These are phyloP conservation scores for Hylomyscus alleni DNA, from an alignment of 2,797 vertebrate species.

Conservation along the genomic window DNA sequence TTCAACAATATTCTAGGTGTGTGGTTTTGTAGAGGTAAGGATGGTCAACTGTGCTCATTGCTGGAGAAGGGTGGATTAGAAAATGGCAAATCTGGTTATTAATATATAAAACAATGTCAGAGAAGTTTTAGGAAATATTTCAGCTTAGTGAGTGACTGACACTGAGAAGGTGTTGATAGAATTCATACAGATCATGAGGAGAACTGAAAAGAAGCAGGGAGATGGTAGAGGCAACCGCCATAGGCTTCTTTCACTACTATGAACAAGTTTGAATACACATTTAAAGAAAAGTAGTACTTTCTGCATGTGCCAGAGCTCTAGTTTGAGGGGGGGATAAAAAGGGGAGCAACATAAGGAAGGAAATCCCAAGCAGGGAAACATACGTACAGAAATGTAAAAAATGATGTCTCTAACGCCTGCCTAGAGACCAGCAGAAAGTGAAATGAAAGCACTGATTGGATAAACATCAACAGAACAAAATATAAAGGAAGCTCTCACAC, in stretches of 20 bases:
- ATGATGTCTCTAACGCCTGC: not conserved
- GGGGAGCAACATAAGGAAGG: not conserved
- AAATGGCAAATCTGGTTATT: not conserved
- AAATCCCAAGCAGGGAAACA: not conserved
- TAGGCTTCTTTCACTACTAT: not conserved
- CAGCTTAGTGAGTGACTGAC: not conserved
- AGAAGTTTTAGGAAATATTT: not conserved
- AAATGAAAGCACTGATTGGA: not conserved
- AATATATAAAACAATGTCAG: slow-evolving; percentile 1
- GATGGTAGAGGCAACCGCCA: not conserved
- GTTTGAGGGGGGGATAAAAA: not conserved
- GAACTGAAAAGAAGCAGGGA: not conserved
- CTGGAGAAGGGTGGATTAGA: not conserved
- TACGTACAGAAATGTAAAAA: not conserved
- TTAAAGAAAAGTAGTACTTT: not conserved
- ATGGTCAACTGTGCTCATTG: not conserved
- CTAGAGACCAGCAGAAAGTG: not conserved
- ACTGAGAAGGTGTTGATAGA: not conserved
- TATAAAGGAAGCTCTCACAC: not conserved
- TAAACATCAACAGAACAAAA: not conserved
- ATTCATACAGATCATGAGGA: not conserved
- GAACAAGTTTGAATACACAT: not conserved
- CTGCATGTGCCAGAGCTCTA: not conserved
- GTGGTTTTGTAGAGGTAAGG: not conserved
- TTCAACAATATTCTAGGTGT: not conserved